Conservation (phyloP, 2,797 vertebrate species). For the Fringilla coelebs region DNA sequence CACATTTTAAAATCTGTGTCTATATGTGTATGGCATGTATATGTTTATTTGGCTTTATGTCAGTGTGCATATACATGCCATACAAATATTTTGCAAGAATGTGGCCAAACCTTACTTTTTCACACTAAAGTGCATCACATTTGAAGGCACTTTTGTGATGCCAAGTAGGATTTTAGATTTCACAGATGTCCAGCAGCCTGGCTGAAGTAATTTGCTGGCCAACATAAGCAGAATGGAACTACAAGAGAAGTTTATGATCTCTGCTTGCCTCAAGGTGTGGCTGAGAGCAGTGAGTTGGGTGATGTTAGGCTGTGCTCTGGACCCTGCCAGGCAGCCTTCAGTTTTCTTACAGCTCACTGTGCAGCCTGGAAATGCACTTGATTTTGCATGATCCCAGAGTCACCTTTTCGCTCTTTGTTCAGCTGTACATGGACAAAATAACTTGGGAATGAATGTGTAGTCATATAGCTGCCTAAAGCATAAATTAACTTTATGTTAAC, state of each 20-base stretch:
- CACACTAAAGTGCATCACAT: fast-evolving
- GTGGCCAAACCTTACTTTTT: not conserved
- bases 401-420: not conserved
- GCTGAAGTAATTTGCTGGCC: not conserved
- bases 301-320: not conserved
- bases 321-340: not conserved
- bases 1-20: not conserved
- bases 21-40: too few species aligned
- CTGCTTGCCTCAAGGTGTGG: not conserved
- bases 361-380: not conserved
- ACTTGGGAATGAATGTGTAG: not conserved
- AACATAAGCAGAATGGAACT: not conserved
- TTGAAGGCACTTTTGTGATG: not conserved
- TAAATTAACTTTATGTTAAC: not conserved
- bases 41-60: not conserved
- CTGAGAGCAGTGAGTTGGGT: not conserved
- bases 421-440: not conserved
- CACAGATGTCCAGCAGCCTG: not conserved
- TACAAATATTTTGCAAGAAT: not conserved
- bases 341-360: not conserved
- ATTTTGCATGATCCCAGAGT: not conserved
- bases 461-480: not conserved
- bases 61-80: not conserved
- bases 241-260: not conserved
- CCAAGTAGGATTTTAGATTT: not conserved